These are phyloP conservation scores for Plemyria rubiginata DNA, from an alignment of 2,888 invertebrate species.

Conservation along the genomic window DNA sequence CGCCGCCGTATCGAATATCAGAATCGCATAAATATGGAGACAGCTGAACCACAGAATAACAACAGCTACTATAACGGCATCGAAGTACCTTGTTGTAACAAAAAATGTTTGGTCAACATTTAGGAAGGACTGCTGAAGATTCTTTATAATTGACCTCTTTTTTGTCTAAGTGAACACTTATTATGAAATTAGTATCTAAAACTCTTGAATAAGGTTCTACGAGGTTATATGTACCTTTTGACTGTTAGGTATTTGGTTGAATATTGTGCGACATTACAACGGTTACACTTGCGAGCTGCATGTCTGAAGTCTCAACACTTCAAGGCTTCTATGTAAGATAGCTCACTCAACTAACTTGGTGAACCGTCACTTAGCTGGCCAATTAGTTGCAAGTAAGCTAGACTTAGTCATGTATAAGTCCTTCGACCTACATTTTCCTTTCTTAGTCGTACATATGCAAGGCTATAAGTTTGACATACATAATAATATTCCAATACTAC, in stretches of 20 bases:
- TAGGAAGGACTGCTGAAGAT: too few relatives aligned
- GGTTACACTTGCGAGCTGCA: neutral
- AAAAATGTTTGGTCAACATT: neutral
- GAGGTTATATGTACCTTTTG: too few relatives aligned
- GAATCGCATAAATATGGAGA: constrained; percentile 49
- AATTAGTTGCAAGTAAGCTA: constrained; percentile 1
- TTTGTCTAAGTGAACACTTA: too few relatives aligned
- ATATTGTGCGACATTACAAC: neutral
- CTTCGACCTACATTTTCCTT: too few relatives aligned
- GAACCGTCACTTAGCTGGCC: constrained; percentile 3
- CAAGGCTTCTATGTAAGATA: neutral
- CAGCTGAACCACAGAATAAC: constrained; percentile 13
- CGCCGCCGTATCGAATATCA: constrained; percentile 40
- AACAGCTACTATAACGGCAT: constrained; percentile 5
- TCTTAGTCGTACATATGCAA: too few relatives aligned
- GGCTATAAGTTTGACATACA: too few relatives aligned
- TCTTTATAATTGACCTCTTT: too few relatives aligned
- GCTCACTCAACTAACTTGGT: constrained; percentile 1
- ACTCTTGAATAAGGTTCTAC: too few relatives aligned
- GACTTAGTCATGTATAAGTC: neutral
- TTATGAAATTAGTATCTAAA: too few relatives aligned
- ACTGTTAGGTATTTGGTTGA: neutral
- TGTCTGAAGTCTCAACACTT: neutral
- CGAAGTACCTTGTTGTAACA: neutral
- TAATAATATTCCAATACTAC: neutral